phyloP scores from a whole-genome alignment of 1,140 invertebrate genomes.

The Cyclargus thomasi region DNA sequence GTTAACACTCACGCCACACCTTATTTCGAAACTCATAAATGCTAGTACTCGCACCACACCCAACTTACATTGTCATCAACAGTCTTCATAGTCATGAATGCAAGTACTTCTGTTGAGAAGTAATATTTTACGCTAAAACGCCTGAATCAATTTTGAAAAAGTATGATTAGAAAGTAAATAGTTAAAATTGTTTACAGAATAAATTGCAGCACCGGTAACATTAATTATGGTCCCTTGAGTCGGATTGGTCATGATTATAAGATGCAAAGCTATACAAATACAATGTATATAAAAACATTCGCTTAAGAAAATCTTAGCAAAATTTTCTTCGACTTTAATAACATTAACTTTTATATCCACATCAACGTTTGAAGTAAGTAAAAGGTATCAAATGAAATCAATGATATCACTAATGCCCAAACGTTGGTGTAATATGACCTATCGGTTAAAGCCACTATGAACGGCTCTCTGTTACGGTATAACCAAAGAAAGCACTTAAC shows the following conservation, averaged over 20 bases:
- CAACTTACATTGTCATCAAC: too few relatives aligned
- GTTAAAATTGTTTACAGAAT: too few relatives aligned
- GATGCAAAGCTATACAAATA: too few relatives aligned
- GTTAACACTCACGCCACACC: conserved; percentile 16
- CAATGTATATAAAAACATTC: not conserved
- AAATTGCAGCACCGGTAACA: too few relatives aligned
- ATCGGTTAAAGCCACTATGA: not conserved
- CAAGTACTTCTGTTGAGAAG: too few relatives aligned
- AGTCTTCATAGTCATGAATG: too few relatives aligned
- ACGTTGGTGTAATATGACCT: conserved; percentile 1
- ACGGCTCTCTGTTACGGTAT: not conserved
- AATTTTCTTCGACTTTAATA: not conserved
- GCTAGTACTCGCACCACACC: not conserved
- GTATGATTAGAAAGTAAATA: too few relatives aligned
- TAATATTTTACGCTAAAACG: too few relatives aligned
- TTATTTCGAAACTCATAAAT: not conserved
- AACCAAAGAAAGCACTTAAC: conserved; percentile 31
- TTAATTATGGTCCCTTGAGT: too few relatives aligned
- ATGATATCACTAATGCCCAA: conserved; percentile 1
- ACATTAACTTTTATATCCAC: not conserved
- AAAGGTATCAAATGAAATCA: not conserved
- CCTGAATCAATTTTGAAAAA: too few relatives aligned
- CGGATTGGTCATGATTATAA: too few relatives aligned
- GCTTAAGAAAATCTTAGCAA: not conserved
- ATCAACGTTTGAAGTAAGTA: not conserved